phyloP scores from a whole-genome alignment of 2,888 invertebrate genomes.

The Lacanobia wlatinum region DNA sequence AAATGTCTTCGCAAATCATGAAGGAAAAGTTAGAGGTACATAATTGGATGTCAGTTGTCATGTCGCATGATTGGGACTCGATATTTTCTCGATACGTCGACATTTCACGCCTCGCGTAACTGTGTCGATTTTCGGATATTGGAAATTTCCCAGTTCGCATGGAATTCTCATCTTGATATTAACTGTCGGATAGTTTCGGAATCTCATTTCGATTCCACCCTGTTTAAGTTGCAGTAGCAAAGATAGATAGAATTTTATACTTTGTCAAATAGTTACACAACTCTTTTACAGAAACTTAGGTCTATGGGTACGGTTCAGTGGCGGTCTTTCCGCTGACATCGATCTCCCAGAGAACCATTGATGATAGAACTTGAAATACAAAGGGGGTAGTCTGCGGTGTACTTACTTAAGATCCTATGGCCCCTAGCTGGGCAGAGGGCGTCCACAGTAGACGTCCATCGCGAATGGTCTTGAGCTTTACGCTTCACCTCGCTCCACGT shows the following conservation, averaged over 20 bases:
- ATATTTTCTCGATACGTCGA: conserved; percentile 44
- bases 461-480: too few relatives aligned
- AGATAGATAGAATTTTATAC: neutral
- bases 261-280: too few relatives aligned
- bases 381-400: too few relatives aligned
- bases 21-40: conserved; percentile 10
- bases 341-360: too few relatives aligned
- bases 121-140: conserved; percentile 49
- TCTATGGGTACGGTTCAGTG: too few relatives aligned
- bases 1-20: conserved; percentile 16
- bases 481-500: too few relatives aligned
- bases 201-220: conserved; percentile 16
- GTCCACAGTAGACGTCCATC: too few relatives aligned
- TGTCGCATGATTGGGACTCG: conserved; percentile 31
- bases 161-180: conserved; percentile 14
- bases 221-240: neutral
- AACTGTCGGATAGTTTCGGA: conserved; percentile 18
- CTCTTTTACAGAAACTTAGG: too few relatives aligned
- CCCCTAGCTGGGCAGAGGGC: too few relatives aligned
- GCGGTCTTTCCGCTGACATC: too few relatives aligned
- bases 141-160: conserved; percentile 32
- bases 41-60: conserved; percentile 48
- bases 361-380: too few relatives aligned
- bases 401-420: too few relatives aligned
- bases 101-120: conserved; percentile 49